These are phyloP conservation scores for Lathamus discolor DNA, from an alignment of 2,113 vertebrate genomes.

Conservation along the genomic window DNA sequence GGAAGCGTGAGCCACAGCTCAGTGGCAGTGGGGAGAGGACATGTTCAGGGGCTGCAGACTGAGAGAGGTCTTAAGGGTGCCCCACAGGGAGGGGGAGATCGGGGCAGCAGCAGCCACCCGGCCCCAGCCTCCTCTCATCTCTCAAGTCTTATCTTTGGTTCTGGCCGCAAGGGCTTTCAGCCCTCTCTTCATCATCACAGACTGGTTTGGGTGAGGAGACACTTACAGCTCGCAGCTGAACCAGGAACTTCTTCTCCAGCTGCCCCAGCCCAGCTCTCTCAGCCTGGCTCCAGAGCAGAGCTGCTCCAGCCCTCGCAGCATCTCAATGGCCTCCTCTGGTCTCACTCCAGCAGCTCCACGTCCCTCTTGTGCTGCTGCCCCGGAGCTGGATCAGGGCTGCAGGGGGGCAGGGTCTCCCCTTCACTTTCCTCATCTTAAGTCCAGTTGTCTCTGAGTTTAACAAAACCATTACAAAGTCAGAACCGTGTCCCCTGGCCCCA, in stretches of 20 bases:
- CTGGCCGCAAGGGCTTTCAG: neutral
- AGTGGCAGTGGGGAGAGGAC: neutral
- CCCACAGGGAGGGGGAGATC: neutral
- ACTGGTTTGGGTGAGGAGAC: neutral
- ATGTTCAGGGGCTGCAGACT: neutral
- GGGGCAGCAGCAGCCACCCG: accelerated
- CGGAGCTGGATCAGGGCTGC: neutral
- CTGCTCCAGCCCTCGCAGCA: neutral
- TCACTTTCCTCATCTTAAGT: neutral
- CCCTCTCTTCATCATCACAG: neutral
- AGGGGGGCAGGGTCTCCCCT: neutral
- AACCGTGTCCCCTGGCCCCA: neutral
- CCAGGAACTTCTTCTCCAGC: neutral
- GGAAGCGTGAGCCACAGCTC: neutral
- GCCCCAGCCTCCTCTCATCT: neutral
- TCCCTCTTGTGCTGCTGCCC: neutral
- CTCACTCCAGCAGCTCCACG: neutral
- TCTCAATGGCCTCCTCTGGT: no score
- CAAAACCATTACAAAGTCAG: neutral
- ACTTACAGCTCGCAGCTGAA: neutral
- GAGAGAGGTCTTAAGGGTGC: neutral
- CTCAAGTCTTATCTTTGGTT: accelerated
- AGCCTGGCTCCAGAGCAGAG: neutral
- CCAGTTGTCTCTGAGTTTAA: neutral
- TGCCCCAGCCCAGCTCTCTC: neutral